Evolutionary conservation across 2,888 invertebrate species (phyloP).

Genomic region (Macrostomum cliftonense): DNA sequence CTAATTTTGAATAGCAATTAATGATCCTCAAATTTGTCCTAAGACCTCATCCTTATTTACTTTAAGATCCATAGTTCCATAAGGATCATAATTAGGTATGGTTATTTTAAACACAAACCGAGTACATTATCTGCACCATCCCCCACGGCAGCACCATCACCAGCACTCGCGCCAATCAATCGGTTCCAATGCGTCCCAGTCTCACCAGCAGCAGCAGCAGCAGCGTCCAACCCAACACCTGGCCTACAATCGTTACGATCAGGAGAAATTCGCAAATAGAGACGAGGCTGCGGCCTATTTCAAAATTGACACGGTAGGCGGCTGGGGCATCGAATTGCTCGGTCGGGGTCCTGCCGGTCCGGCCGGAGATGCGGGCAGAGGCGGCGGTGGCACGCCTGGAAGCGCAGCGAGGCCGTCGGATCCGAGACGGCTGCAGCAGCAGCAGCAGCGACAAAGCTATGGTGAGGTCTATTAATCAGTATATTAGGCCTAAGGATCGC

Average conservation of each 20-base stretch:
- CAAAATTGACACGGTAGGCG: constrained; percentile 88
- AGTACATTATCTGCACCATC: too few species aligned
- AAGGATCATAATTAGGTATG: too few species aligned
- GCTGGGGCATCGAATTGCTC: constrained; percentile 10
- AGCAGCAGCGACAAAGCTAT: constrained; percentile 17
- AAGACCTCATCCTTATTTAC: too few species aligned
- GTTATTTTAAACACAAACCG: too few species aligned
- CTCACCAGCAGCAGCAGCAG: not conserved
- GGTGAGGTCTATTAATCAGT: not conserved
- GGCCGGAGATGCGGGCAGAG: constrained; percentile 18
- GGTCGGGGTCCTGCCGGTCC: constrained; percentile 43
- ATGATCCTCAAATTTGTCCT: too few species aligned
- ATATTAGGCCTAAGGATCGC: too few species aligned
- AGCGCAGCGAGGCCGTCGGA: constrained; percentile 6
- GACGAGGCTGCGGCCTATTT: constrained; percentile 77
- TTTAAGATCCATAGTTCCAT: too few species aligned
- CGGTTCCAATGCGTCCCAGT: not conserved
- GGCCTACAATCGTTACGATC: constrained; percentile 88
- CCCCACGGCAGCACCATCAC: not conserved
- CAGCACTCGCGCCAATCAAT: constrained; percentile 5
- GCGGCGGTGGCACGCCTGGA: not conserved
- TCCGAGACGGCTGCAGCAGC: constrained; percentile 2
- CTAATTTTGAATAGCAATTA: too few species aligned
- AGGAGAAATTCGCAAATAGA: constrained; percentile 57
- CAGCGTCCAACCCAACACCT: constrained; percentile 35